Conservation (phyloP, 1,140 invertebrate genomes). For the Lasioglossum baleicum region DNA sequence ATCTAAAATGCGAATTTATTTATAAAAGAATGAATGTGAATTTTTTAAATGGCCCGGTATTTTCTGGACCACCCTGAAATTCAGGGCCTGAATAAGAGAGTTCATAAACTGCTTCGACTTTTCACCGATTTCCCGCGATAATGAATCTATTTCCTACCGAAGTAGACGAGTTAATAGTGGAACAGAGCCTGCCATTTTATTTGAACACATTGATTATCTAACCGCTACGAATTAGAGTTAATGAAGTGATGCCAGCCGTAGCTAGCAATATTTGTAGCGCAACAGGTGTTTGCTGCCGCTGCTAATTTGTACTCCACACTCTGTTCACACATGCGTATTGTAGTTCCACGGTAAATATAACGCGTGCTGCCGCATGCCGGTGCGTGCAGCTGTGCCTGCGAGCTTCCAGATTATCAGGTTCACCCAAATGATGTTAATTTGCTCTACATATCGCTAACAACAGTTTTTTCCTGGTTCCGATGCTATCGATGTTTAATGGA, state of each 20-base stretch:
- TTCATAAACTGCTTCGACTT: not conserved
- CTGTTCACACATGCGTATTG: not conserved
- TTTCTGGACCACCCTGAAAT: no score
- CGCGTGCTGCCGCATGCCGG: conserved; percentile 5
- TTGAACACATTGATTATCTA: not conserved
- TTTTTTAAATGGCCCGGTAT: no score
- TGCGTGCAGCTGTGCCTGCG: conserved; percentile 17
- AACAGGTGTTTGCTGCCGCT: conserved; percentile 26
- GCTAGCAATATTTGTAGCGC: not conserved
- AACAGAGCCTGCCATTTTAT: not conserved
- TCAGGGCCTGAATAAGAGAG: no score
- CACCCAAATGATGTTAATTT: conserved; percentile 22
- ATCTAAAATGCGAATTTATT: no score
- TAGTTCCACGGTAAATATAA: conserved; percentile 26
- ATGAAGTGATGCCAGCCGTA: conserved; percentile 5
- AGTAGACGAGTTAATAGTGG: not conserved
- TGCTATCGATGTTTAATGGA: no score
- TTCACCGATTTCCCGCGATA: not conserved
- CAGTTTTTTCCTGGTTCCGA: not conserved
- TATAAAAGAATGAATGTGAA: no score
- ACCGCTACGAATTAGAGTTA: not conserved
- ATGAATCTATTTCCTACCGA: not conserved
- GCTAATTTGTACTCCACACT: conserved; percentile 37
- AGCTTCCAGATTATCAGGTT: conserved; percentile 27
- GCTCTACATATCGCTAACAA: not conserved